Conservation (phyloP, 2,888 invertebrate genomes). For the Dermolepida albohirtum region DNA sequence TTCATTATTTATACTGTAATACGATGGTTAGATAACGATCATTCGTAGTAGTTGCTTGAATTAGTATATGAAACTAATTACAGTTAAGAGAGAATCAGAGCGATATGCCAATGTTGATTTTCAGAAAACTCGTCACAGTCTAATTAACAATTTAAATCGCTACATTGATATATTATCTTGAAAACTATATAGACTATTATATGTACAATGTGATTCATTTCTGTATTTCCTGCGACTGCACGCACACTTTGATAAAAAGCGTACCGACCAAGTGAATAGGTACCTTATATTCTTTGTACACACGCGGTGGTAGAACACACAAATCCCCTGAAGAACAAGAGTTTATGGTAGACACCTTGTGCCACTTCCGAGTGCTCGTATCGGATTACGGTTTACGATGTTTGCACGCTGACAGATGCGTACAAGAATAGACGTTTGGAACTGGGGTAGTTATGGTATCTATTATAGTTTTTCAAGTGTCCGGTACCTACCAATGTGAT, state of each 20-base stretch:
- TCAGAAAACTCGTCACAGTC: no score
- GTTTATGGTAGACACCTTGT: constrained; percentile 62
- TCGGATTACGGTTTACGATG: constrained; percentile 62
- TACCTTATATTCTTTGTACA: neutral
- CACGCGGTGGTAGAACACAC: constrained; percentile 22
- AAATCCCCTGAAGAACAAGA: constrained; percentile 50
- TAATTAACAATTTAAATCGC: no score
- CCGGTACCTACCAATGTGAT: neutral
- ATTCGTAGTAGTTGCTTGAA: neutral
- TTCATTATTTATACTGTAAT: neutral
- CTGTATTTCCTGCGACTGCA: no score
- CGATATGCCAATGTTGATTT: no score
- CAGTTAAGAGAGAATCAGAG: no score
- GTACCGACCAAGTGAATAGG: constrained; percentile 1
- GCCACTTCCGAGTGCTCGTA: constrained; percentile 61
- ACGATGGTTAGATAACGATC: constrained; percentile 8
- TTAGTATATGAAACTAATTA: no score
- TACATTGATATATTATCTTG: no score
- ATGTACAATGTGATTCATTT: no score
- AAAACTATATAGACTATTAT: no score
- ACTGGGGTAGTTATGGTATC: constrained; percentile 10
- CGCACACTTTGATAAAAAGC: neutral
- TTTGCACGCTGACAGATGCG: constrained; percentile 62
- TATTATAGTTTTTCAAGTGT: constrained; percentile 18
- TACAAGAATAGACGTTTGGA: constrained; percentile 27